Base-by-base conservation (phyloP, 2,113 vertebrate genomes). In the Scartelaos histophorus region DNA sequence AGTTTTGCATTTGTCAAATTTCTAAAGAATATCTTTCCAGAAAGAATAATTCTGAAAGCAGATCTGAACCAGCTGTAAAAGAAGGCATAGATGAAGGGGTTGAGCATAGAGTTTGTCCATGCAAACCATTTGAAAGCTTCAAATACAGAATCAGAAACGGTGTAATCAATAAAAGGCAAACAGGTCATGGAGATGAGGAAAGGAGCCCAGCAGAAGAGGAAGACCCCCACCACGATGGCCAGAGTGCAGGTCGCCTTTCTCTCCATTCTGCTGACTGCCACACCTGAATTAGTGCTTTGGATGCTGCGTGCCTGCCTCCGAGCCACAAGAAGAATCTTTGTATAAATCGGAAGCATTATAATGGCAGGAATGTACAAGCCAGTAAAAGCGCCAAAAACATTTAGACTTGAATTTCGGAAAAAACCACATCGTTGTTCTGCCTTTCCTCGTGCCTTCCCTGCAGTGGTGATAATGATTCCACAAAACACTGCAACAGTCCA, bases 401-500 rank as follows among this genome's bases (percentile, higher is more conserved):
- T 73, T 51, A 13, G 25, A 1, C 65, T 29, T 0, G 72, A 15
- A 51, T 66, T 62, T 34, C 60, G 29, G 47, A 66, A 46, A 2
- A 69, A 68, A 64, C 24, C 57, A 29, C 78, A 71, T 2, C 7
- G 46, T 43, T 70, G 53, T 0, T 15, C 34, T 54, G 61, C 60
- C n/a, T 22, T 66, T 6, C 57, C 57, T 7, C 22, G 1, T 1
- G 62, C 61, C 24, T 67, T 10, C 15, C 61, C 67, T 9, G 12
- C 17, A 13, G 70, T 51, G 21, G 22, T 70, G 17, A 78, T 5
- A 5, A 90, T 89, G 84, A 95, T 93, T 57, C 82, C 94, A 85
- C 94, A 93, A 69, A 92, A 43, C 64, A 85, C 92, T 67, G 95
- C 91, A 2, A 93, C 2, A 3, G 82, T 74, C 95, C 95, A 97